A percentile compares a stretch with the other conserved stretches of the same genome.
Evolutionary conservation across 2,113 vertebrate genomes (phyloP).

Genomic region (Dasyprocta punctata): DNA sequence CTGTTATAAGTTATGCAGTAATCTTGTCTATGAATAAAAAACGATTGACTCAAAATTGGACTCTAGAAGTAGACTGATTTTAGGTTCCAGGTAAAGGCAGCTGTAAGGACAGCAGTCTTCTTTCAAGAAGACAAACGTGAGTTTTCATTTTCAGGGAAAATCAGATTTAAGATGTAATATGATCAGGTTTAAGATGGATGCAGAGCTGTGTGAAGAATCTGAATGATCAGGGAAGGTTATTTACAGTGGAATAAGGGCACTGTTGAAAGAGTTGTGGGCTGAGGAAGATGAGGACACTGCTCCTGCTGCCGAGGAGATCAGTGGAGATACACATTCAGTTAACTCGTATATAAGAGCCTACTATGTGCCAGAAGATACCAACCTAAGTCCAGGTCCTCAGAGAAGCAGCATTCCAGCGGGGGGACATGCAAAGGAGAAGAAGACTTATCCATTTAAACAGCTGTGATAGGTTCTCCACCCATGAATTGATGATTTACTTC

Average conservation of each 20-base stretch:
- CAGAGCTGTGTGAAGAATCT: neutral
- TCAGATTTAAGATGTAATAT: neutral
- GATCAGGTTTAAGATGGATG: neutral
- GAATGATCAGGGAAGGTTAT: neutral
- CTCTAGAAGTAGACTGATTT: too few species aligned
- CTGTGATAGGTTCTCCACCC: neutral
- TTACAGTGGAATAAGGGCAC: neutral
- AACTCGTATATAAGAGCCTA: neutral
- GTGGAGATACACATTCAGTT: neutral
- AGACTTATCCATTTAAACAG: neutral
- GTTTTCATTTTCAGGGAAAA: neutral
- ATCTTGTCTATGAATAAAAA: neutral
- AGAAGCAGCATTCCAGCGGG: neutral
- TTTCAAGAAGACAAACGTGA: neutral
- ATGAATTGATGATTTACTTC: neutral
- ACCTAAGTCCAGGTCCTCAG: neutral
- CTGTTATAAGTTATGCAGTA: neutral
- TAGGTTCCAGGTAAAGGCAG: neutral
- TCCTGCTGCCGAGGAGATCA: neutral
- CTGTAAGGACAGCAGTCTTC: neutral
- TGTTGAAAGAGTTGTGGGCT: neutral
- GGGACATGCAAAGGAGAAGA: neutral
- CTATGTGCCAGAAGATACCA: neutral
- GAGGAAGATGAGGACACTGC: neutral
- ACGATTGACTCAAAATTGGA: neutral